These are phyloP conservation scores for Neoascia interrupta DNA, from an alignment of 2,888 invertebrate genomes.

Conservation along the genomic window DNA sequence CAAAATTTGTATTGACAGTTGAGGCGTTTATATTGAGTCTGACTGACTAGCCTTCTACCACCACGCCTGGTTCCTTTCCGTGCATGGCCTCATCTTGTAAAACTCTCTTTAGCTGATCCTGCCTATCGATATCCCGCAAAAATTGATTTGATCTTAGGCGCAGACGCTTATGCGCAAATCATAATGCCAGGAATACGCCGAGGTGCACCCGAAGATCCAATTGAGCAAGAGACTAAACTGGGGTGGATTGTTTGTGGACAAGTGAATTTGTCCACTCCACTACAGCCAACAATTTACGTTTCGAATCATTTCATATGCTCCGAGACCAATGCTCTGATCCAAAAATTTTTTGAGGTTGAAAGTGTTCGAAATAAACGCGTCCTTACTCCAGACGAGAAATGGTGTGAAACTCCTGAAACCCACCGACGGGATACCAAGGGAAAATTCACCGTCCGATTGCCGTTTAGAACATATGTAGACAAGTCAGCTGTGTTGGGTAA, in stretches of 20 bases:
- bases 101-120: too few species aligned
- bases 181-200: not conserved
- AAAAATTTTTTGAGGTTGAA: not conserved
- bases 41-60: too few species aligned
- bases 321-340: not conserved
- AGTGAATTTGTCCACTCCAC: not conserved
- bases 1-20: too few species aligned
- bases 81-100: too few species aligned
- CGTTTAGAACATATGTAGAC: not conserved
- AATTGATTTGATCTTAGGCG: not conserved
- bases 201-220: not conserved
- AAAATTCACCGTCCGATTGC: not conserved
- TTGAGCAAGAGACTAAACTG: not conserved
- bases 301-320: not conserved
- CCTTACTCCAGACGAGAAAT: not conserved
- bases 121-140: too few species aligned
- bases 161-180: not conserved
- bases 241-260: not conserved
- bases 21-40: too few species aligned
- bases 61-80: too few species aligned
- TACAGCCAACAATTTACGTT: not conserved
- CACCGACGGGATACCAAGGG: not conserved
- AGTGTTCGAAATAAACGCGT: not conserved
- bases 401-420: not conserved
- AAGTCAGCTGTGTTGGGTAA: not conserved